A percentile compares a stretch with the other conserved stretches of the same genome.
Evolutionary conservation across 1,140 invertebrate genomes (phyloP).

Genomic region (Oscheius sp.): DNA sequence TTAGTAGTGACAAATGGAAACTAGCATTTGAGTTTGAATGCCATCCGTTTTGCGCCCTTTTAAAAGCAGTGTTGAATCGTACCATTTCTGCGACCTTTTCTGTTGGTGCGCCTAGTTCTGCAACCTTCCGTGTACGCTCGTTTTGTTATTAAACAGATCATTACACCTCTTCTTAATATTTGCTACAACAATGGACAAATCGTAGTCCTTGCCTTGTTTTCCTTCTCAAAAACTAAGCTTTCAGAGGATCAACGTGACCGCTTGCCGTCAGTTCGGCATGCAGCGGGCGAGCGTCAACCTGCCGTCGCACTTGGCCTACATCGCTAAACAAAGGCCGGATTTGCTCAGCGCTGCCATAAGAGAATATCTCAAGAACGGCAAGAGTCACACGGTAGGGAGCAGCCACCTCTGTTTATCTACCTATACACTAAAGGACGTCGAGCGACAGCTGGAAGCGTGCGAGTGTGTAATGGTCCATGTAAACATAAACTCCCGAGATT

Average conservation of each 20-base stretch:
- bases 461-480: slow-evolving; percentile 34
- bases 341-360: slow-evolving; percentile 22
- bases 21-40: no score
- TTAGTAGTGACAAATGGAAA: no score
- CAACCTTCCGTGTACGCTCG: no score
- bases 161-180: not conserved
- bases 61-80: no score
- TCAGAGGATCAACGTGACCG: slow-evolving; percentile 14
- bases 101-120: no score
- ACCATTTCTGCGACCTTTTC: no score
- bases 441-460: not conserved
- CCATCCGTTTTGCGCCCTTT: no score
- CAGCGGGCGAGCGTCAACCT: slow-evolving; percentile 23
- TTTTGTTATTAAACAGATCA: no score
- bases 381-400: not conserved
- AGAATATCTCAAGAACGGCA: slow-evolving; percentile 1
- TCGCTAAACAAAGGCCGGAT: slow-evolving; percentile 32
- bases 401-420: slow-evolving; percentile 3
- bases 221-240: not conserved
- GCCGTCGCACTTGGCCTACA: slow-evolving; percentile 16
- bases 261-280: slow-evolving; percentile 19
- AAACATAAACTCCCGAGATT: slow-evolving; percentile 29
- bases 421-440: not conserved
- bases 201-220: no score
- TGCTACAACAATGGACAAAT: not conserved